These are phyloP conservation scores for Sardinella longiceps DNA, from an alignment of 2,797 vertebrate genomes.

Conservation along the genomic window DNA sequence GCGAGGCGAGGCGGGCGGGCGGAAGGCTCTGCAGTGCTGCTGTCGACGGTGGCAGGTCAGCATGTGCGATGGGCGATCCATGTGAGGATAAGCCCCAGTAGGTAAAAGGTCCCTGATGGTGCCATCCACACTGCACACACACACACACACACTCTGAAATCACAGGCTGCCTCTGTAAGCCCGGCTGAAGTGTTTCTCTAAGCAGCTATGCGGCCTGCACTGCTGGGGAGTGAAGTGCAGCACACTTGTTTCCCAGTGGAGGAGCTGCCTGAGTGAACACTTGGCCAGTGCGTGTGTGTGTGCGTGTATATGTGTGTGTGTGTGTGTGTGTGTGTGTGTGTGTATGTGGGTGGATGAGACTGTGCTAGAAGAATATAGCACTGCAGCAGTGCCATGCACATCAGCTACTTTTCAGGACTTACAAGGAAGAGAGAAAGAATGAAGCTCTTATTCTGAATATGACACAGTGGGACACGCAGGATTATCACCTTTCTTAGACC, in stretches of 20 bases:
- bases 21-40: background rate
- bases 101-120: background rate
- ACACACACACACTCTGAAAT: too few species aligned
- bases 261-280: background rate
- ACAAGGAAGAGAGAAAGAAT: background rate
- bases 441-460: too few species aligned
- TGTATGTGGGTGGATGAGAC: too few species aligned
- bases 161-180: background rate
- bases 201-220: background rate
- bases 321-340: too few species aligned
- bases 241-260: background rate
- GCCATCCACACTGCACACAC: background rate
- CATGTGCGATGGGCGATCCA: background rate
- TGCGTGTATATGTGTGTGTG: too few species aligned
- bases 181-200: background rate
- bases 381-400: too few species aligned
- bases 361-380: too few species aligned
- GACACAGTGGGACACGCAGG: too few species aligned
- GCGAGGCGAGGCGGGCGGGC: constrained; percentile 29
- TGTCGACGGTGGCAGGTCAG: background rate
- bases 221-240: background rate
- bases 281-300: background rate
- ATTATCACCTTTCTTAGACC: too few species aligned
- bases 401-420: background rate
- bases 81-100: background rate